These are phyloP conservation scores for Helicolenus hilgendorfi DNA, from an alignment of 2,797 vertebrate species.

Conservation along the genomic window DNA sequence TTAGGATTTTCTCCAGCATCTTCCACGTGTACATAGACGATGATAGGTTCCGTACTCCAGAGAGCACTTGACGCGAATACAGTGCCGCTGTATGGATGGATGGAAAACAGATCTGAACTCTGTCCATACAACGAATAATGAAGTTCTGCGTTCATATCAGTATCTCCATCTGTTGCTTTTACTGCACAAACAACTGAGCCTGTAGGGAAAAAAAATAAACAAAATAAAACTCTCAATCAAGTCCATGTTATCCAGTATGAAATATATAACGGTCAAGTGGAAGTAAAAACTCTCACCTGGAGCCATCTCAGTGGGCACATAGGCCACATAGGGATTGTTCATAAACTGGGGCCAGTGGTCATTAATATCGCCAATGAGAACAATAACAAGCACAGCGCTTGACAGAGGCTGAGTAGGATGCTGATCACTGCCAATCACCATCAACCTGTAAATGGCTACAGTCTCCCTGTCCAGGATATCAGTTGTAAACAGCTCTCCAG, in stretches of 20 bases:
- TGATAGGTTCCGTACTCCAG: constrained; percentile 69
- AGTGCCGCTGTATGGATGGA: constrained; percentile 81
- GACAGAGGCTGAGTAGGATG: constrained; percentile 80
- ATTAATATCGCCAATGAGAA: constrained; percentile 87
- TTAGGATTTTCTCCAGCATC: constrained; percentile 84
- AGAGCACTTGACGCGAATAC: constrained; percentile 68
- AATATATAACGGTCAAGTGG: neutral
- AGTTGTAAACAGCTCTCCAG: constrained; percentile 86
- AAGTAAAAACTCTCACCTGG: constrained; percentile 74
- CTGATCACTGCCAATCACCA: constrained; percentile 80
- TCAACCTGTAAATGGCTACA: constrained; percentile 77
- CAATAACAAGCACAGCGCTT: constrained; percentile 82
- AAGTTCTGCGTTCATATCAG: constrained; percentile 86
- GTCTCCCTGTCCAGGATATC: constrained; percentile 86
- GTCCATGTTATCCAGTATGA: neutral
- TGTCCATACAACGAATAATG: constrained; percentile 86
- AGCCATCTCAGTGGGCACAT: constrained; percentile 76
- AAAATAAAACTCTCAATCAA: neutral
- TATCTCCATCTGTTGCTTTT: constrained; percentile 85
- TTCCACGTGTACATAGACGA: constrained; percentile 81
- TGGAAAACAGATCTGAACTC: constrained; percentile 80
- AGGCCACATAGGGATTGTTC: constrained; percentile 88
- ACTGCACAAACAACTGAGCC: constrained; percentile 87
- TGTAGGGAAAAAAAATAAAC: constrained; percentile 52
- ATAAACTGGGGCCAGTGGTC: constrained; percentile 88